Conservation (phyloP, 92 coral and sea anemone species). For the Heliopora coerulea region DNA sequence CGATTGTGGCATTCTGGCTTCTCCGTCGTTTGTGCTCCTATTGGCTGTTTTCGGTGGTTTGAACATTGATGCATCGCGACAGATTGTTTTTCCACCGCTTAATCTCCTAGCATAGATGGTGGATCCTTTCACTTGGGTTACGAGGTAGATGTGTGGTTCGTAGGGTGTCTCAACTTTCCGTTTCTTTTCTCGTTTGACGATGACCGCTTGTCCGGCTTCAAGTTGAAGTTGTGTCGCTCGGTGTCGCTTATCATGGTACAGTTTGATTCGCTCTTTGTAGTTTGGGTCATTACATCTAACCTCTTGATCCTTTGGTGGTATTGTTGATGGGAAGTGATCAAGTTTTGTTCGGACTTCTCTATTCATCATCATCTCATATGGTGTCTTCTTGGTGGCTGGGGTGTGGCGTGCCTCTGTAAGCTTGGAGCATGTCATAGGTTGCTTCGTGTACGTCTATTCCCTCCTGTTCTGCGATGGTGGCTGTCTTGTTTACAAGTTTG, state of each 20-base stretch:
- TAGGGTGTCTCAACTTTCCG: conserved; percentile 47
- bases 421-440: conserved; percentile 44
- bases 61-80: too few relatives aligned
- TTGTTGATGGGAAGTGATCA: conserved; percentile 21
- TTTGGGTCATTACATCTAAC: conserved; percentile 47
- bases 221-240: conserved; percentile 42
- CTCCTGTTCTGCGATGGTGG: conserved; percentile 4
- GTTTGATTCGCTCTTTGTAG: conserved; percentile 48
- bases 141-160: conserved; percentile 56
- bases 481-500: conserved; percentile 20
- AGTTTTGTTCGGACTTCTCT: too few relatives aligned
- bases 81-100: conserved; percentile 46
- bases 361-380: conserved; percentile 35
- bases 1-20: too few relatives aligned
- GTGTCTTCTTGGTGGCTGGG: conserved; percentile 41
- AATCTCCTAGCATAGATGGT: conserved; percentile 57
- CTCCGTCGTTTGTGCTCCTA: too few relatives aligned
- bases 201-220: conserved; percentile 6
- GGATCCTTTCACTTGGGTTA: conserved; percentile 51
- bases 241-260: conserved; percentile 58
- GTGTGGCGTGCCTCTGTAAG: conserved; percentile 40
- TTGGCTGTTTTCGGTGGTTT: too few relatives aligned
- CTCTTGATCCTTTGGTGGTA: conserved; percentile 32
- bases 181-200: conserved; percentile 39
- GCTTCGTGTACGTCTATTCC: conserved; percentile 30